A percentile compares a stretch with the other conserved stretches of the same genome.
Conservation (phyloP, 2,888 invertebrate genomes). For the Parelbella ahira region DNA sequence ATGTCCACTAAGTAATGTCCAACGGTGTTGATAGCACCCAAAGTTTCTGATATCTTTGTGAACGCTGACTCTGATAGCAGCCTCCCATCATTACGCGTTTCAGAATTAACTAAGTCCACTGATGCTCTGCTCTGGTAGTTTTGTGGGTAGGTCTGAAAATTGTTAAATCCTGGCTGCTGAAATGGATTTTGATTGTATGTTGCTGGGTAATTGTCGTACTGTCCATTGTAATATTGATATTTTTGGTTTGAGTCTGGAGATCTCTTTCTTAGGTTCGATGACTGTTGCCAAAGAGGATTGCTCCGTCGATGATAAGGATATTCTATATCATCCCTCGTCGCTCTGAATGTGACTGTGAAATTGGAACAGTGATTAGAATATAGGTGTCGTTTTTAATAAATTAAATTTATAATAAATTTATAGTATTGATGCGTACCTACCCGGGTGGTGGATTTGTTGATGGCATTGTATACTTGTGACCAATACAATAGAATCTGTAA, state of each 20-base stretch:
- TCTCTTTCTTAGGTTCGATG: conserved; percentile 65
- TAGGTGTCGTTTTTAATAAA: too few species aligned
- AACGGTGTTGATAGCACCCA: conserved; percentile 91
- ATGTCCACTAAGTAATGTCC: conserved; percentile 92
- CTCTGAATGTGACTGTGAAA: conserved; percentile 57
- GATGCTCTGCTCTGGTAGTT: conserved; percentile 49
- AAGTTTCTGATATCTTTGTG: conserved; percentile 82
- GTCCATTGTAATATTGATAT: conserved; percentile 33
- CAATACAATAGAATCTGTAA: conserved; percentile 59
- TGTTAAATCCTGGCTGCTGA: conserved; percentile 29
- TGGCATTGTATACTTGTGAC: conserved; percentile 51
- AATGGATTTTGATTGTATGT: conserved; percentile 43
- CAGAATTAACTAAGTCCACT: conserved; percentile 44
- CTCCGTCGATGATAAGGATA: conserved; percentile 50
- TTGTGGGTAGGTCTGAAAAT: conserved; percentile 37
- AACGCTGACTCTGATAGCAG: conserved; percentile 82
- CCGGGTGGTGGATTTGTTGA: conserved; percentile 61
- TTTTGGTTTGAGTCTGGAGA: conserved; percentile 59
- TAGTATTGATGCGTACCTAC: conserved; percentile 78
- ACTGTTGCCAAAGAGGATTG: conserved; percentile 66
- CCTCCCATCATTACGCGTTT: conserved; percentile 67
- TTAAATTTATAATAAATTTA: too few species aligned
- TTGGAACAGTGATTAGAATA: too few species aligned
- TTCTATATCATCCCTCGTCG: conserved; percentile 49
- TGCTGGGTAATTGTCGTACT: conserved; percentile 30